phyloP scores from a whole-genome alignment of 2,113 vertebrate genomes.

The Neotragus pygmaeus region DNA sequence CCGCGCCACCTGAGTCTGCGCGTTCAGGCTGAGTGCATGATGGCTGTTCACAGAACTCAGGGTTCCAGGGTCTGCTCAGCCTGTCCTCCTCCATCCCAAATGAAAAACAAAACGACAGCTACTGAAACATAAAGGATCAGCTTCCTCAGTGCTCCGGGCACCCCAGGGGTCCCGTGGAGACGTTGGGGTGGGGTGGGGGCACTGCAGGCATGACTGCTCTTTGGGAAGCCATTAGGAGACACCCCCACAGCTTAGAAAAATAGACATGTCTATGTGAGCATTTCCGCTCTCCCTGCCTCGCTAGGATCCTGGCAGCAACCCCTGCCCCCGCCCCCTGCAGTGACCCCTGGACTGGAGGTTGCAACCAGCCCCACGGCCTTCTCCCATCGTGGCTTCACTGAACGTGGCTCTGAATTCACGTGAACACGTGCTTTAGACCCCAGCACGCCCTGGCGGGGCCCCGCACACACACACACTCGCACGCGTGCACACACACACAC shows the following conservation, averaged over 20 bases:
- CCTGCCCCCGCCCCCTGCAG: not conserved
- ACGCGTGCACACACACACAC: too few relatives aligned
- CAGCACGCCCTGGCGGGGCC: not conserved
- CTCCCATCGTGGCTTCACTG: not conserved
- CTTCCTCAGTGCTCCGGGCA: not conserved
- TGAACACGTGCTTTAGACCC: not conserved
- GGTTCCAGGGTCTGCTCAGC: not conserved
- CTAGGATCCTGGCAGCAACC: not conserved
- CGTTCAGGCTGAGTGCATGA: not conserved
- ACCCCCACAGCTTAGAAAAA: not conserved
- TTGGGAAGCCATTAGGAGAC: conserved; percentile 10
- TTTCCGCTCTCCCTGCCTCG: not conserved
- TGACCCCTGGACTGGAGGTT: not conserved
- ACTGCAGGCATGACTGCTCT: not conserved
- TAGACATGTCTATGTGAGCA: not conserved
- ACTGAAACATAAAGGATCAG: not conserved
- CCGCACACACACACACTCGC: accelerated
- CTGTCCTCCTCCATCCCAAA: not conserved
- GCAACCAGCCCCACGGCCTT: not conserved
- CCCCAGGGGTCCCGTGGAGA: not conserved
- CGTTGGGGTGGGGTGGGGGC: not conserved
- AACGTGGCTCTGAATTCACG: not conserved
- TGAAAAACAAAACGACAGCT: not conserved
- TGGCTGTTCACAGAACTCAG: not conserved
- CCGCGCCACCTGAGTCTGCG: not conserved